These are phyloP conservation scores for Orgyia antiqua DNA, from an alignment of 2,888 invertebrate genomes.

Conservation along the genomic window DNA sequence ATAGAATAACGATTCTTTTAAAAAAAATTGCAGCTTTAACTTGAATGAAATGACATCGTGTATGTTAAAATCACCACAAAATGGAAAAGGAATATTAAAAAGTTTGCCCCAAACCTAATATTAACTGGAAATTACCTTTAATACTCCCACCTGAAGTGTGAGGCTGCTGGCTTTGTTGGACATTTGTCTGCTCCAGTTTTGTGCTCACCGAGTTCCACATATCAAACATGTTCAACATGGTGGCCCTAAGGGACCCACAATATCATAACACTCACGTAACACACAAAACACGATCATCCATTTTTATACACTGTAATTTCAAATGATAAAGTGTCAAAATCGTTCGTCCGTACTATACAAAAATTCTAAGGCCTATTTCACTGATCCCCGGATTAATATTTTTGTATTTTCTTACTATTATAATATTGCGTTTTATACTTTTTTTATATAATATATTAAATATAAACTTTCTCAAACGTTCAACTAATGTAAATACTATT, in stretches of 20 bases:
- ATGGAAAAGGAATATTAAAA: too few relatives aligned
- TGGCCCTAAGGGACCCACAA: constrained; percentile 40
- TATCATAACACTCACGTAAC: constrained; percentile 28
- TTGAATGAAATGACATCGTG: too few relatives aligned
- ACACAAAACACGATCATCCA: constrained; percentile 40
- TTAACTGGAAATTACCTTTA: constrained; percentile 82
- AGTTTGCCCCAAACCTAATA: constrained; percentile 36
- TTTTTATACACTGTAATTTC: constrained; percentile 43
- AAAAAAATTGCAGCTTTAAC: too few relatives aligned
- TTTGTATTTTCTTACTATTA: constrained; percentile 29
- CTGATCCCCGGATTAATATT: constrained; percentile 68
- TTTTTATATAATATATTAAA: constrained; percentile 19
- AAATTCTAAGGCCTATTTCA: constrained; percentile 60
- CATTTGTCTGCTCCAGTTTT: constrained; percentile 83
- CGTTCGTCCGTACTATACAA: constrained; percentile 67
- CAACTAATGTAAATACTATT: constrained; percentile 78
- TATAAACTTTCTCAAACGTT: constrained; percentile 76
- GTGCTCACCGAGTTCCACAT: constrained; percentile 89
- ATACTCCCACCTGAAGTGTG: constrained; percentile 90
- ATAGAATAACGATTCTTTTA: too few relatives aligned
- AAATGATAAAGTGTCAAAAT: constrained; percentile 46
- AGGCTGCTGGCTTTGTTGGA: constrained; percentile 83
- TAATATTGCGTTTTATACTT: constrained; percentile 39
- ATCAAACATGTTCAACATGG: constrained; percentile 85
- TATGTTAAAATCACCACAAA: too few relatives aligned